Percentiles rank a stretch among this genome's conserved stretches.
These are phyloP conservation scores for Ornithoptera alexandrae DNA, from an alignment of 2,888 invertebrate species.

Conservation along the genomic window DNA sequence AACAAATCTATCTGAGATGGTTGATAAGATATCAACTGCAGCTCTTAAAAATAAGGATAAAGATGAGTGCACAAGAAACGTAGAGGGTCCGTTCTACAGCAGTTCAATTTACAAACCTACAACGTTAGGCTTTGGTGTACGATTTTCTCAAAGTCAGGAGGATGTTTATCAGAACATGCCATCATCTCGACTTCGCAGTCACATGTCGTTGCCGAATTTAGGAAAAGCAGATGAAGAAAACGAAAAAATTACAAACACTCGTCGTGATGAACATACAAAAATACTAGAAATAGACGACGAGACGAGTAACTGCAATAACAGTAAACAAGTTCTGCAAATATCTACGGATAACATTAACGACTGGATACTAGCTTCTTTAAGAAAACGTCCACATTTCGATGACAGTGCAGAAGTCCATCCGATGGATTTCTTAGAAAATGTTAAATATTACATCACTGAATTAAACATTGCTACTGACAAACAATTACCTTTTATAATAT, in stretches of 20 bases:
- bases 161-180: slow-evolving; percentile 70
- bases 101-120: slow-evolving; percentile 67
- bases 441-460: slow-evolving; percentile 69
- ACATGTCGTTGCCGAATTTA: slow-evolving; percentile 74
- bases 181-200: slow-evolving; percentile 68
- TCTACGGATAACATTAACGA: slow-evolving; percentile 65
- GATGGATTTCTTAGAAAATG: slow-evolving; percentile 70
- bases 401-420: slow-evolving; percentile 69
- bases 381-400: slow-evolving; percentile 69
- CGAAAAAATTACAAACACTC: slow-evolving; percentile 51
- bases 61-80: slow-evolving; percentile 51
- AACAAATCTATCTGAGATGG: slow-evolving; percentile 73
- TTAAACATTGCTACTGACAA: slow-evolving; percentile 61
- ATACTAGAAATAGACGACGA: slow-evolving; percentile 69
- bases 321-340: slow-evolving; percentile 51
- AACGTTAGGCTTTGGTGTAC: slow-evolving; percentile 68
- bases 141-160: slow-evolving; percentile 73
- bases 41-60: slow-evolving; percentile 52
- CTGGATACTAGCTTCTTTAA: slow-evolving; percentile 67
- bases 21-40: slow-evolving; percentile 68
- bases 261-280: slow-evolving; percentile 50
- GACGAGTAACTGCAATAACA: slow-evolving; percentile 44
- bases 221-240: slow-evolving; percentile 59
- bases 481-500: slow-evolving; percentile 67
- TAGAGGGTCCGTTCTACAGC: slow-evolving; percentile 53